Evolutionary conservation across 2,888 invertebrate genomes (phyloP).

Genomic region (Glaucopsyche alexis): DNA sequence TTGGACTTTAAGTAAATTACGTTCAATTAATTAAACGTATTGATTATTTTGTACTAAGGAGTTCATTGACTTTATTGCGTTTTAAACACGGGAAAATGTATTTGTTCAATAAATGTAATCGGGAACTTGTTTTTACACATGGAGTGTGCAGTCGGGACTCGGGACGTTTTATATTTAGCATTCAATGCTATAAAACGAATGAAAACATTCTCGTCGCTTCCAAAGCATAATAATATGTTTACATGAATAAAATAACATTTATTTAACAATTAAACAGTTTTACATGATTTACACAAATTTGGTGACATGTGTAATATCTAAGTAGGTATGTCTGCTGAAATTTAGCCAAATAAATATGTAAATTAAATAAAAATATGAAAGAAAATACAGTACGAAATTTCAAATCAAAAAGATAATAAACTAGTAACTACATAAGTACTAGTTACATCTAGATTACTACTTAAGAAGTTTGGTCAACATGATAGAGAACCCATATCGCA

Average conservation of each 20-base stretch:
- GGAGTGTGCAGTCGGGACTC: slow-evolving; percentile 14
- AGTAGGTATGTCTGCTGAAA: too few relatives aligned
- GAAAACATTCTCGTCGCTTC: slow-evolving; percentile 21
- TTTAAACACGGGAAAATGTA: not conserved
- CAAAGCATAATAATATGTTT: slow-evolving; percentile 12
- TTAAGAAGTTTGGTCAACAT: too few relatives aligned
- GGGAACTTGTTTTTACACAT: slow-evolving; percentile 26
- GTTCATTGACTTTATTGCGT: not conserved
- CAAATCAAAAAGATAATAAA: too few relatives aligned
- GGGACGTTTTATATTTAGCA: slow-evolving; percentile 26
- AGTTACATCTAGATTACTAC: too few relatives aligned
- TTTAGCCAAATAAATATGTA: too few relatives aligned
- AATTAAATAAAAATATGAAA: too few relatives aligned
- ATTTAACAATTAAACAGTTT: not conserved
- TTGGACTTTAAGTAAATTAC: too few relatives aligned
- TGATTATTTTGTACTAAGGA: not conserved
- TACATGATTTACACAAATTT: not conserved
- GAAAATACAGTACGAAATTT: too few relatives aligned
- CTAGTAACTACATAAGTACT: too few relatives aligned
- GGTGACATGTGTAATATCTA: too few relatives aligned
- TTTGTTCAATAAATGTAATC: slow-evolving; percentile 11
- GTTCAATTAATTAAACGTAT: not conserved
- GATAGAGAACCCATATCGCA: too few relatives aligned
- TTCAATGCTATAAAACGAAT: slow-evolving; percentile 26
- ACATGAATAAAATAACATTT: not conserved